Evolutionary conservation across 53 echinoderm and acorn worm species (phyloP).

Genomic region (Astropecten irregularis): DNA sequence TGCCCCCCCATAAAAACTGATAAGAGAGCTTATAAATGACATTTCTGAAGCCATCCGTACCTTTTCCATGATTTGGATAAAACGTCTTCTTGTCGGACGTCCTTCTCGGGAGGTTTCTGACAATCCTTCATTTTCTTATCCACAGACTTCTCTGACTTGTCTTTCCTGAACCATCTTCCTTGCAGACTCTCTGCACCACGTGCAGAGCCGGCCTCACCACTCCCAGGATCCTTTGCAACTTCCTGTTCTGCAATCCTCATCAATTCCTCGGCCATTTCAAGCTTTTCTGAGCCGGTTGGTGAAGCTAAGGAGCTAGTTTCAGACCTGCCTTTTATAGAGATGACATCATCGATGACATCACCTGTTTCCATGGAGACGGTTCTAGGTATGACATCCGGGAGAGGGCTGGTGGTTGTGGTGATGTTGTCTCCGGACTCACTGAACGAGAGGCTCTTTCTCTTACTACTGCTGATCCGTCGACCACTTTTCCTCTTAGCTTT

Average conservation of each 20-base stretch:
- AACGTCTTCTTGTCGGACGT: neutral
- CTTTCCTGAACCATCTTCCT: conserved; percentile 13
- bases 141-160: neutral
- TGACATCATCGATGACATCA: no score
- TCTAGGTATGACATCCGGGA: conserved; percentile 13
- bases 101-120: neutral
- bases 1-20: no score
- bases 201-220: neutral
- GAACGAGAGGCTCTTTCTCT: conserved; percentile 40
- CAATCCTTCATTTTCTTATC: neutral
- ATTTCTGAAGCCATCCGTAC: conserved; percentile 10
- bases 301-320: neutral
- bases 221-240: neutral
- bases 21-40: no score
- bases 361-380: conserved; percentile 39
- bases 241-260: neutral
- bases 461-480: conserved; percentile 72
- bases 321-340: neutral
- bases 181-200: neutral
- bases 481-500: conserved; percentile 75
- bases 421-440: conserved; percentile 56
- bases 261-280: neutral
- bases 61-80: conserved; percentile 35
- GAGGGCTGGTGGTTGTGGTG: no score
- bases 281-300: neutral